Evolutionary conservation across 1,140 invertebrate genomes (phyloP), one percentile per base, ranked within the genome.

Genomic region (Drepana arcuata): DNA sequence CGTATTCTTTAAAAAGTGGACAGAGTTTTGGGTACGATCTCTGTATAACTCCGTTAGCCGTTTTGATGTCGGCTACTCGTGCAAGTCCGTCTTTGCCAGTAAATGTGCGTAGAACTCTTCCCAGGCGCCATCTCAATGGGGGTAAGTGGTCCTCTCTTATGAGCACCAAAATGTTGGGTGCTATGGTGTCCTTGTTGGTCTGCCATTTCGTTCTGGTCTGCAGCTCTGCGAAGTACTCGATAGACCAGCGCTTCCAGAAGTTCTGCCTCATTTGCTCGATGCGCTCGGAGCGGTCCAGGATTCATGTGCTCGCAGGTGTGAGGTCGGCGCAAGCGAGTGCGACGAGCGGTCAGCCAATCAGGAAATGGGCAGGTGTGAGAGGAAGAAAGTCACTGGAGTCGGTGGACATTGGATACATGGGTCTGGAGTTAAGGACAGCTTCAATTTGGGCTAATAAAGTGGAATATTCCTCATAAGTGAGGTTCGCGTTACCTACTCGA

Each of bases 331-430:
- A 41, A 36, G 29, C 45, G 6, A 40, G 24, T 11, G 25, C 27
- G 10, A 49, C 30, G 3, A 41, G 41, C 9, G 38, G 27, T 31
- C 45, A 48, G 2, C 75, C 59, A 15, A 61, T 67, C 1, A 71
- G 21, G 25, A 62, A 69, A 39, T 72, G 68, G 2, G 42, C 59
- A 5, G 62, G 58, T 12, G 61, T 71, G 7, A 77, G 34, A 6
- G 41, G 26, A n/a, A n/a, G n/a, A n/a, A n/a, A n/a, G n/a, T n/a
- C n/a, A n/a, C n/a, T n/a, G n/a, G n/a, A n/a, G 10, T 43, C 34
- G 3, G 43, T 12, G 11, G 54, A 47, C 37, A 83, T 74, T 16
- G 31, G 39, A 28, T 9, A 18, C 16, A 48, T 13, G 2, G 34
- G 39, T n/a, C 35, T 12, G 2, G 56, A 68, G 37, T 69, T 78